phyloP scores from a whole-genome alignment of 2,888 invertebrate genomes.

The Endomychus coccineus region DNA sequence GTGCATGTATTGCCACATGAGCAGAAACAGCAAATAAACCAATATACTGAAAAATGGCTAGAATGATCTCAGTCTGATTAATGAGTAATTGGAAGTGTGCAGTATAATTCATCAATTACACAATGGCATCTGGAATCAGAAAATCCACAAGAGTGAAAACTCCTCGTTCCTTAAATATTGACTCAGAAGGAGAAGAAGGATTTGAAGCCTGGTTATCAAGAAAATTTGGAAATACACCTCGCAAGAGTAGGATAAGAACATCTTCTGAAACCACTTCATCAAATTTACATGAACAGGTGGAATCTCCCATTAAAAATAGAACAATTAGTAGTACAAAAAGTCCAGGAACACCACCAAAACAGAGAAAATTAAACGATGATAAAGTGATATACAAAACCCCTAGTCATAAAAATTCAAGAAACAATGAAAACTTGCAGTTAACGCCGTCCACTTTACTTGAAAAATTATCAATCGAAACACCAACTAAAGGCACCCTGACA shows the following conservation, averaged over 20 bases:
- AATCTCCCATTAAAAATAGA: slow-evolving; percentile 4
- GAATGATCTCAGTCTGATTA: no score
- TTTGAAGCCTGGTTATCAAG: not conserved
- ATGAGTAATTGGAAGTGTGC: no score
- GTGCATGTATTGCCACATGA: no score
- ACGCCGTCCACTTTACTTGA: slow-evolving; percentile 33
- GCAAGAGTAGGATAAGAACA: not conserved
- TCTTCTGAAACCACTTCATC: slow-evolving; percentile 2
- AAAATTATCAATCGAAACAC: slow-evolving; percentile 29
- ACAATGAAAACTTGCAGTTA: slow-evolving; percentile 22
- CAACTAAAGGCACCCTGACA: no score
- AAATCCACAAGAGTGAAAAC: no score
- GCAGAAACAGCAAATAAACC: no score
- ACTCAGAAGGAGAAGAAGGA: slow-evolving; percentile 3
- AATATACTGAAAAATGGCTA: no score
- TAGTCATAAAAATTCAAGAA: slow-evolving; percentile 9
- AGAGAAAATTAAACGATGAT: slow-evolving; percentile 23
- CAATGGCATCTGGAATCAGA: no score
- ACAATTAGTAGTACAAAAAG: slow-evolving; percentile 13
- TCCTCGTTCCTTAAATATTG: not conserved
- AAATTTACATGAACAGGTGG: slow-evolving; percentile 5
- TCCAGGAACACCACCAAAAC: slow-evolving; percentile 39
- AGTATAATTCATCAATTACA: no score
- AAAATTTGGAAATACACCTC: not conserved
- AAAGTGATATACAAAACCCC: slow-evolving; percentile 8